These are phyloP conservation scores for Noctilio leporinus DNA, from an alignment of 2,113 vertebrate species.

Conservation along the genomic window DNA sequence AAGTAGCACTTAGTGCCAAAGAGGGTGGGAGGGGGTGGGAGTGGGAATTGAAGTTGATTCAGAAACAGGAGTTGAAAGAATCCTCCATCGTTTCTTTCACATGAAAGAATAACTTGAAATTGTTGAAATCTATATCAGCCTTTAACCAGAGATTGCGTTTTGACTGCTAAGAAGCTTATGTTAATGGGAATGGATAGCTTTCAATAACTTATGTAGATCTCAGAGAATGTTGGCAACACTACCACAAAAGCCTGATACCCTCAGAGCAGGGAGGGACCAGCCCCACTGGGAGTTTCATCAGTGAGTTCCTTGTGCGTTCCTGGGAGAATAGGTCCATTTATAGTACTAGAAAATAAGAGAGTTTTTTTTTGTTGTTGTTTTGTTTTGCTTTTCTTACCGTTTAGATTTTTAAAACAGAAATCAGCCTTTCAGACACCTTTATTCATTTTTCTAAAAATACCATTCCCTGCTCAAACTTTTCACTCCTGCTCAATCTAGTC, in stretches of 20 bases:
- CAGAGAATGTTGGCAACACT: neutral
- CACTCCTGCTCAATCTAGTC: neutral
- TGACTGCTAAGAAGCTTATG: conserved; percentile 40
- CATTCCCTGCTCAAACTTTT: neutral
- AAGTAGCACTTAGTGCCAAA: conserved; percentile 73
- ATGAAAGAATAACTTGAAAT: conserved; percentile 26
- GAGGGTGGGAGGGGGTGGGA: neutral
- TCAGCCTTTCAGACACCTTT: conserved; percentile 30
- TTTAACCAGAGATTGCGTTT: conserved; percentile 4
- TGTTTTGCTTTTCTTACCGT: neutral
- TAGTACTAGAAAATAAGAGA: conserved; percentile 18
- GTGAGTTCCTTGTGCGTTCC: conserved; percentile 50
- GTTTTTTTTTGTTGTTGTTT: neutral
- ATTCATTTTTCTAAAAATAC: conserved; percentile 15
- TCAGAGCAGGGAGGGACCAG: neutral
- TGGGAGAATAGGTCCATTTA: conserved; percentile 37
- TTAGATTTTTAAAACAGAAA: conserved; percentile 39
- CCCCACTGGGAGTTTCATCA: neutral
- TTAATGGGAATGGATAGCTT: neutral
- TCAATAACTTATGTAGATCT: neutral
- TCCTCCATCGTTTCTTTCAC: conserved; percentile 48
- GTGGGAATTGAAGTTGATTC: conserved; percentile 29
- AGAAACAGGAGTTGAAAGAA: conserved; percentile 62
- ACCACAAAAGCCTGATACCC: neutral
- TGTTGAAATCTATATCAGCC: conserved; percentile 40